Percentiles rank a stretch among this genome's conserved stretches.
Conservation (phyloP, 2,888 invertebrate genomes). For the Spatulosminthurus flaviceps region DNA sequence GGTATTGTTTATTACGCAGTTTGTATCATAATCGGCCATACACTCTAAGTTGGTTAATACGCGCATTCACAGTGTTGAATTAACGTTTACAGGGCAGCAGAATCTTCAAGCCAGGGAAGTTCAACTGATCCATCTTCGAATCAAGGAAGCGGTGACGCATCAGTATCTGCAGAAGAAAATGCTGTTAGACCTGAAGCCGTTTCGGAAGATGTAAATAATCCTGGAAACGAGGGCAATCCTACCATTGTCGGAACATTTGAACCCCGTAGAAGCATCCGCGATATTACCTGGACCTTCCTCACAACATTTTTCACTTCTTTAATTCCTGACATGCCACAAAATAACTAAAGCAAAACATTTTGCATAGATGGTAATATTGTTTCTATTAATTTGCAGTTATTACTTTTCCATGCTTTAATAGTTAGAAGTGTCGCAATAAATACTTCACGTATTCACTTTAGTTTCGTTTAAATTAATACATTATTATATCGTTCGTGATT, state of each 20-base stretch:
- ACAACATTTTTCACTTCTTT: constrained; percentile 93
- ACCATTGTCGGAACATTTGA: constrained; percentile 62
- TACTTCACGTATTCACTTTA: constrained; percentile 4
- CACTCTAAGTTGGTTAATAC: not conserved
- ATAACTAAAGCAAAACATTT: constrained; percentile 42
- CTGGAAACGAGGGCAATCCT: not conserved
- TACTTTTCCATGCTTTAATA: constrained; percentile 28
- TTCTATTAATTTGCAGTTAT: constrained; percentile 22
- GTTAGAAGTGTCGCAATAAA: constrained; percentile 3
- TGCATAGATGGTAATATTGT: constrained; percentile 1
- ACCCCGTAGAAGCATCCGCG: constrained; percentile 74
- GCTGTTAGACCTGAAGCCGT: not conserved
- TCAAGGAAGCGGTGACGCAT: constrained; percentile 28
- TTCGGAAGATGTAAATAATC: not conserved
- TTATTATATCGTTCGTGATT: not conserved
- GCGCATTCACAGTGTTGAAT: not conserved
- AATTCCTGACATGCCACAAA: constrained; percentile 83
- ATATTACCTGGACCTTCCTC: constrained; percentile 88
- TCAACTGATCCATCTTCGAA: constrained; percentile 33
- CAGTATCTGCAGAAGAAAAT: constrained; percentile 17
- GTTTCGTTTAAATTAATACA: constrained; percentile 12
- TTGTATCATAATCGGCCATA: not conserved
- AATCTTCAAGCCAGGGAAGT: constrained; percentile 28
- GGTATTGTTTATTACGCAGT: not conserved
- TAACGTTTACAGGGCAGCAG: constrained; percentile 18